Conservation (phyloP, 1,140 invertebrate genomes). For the Notospermus geniculatus region DNA sequence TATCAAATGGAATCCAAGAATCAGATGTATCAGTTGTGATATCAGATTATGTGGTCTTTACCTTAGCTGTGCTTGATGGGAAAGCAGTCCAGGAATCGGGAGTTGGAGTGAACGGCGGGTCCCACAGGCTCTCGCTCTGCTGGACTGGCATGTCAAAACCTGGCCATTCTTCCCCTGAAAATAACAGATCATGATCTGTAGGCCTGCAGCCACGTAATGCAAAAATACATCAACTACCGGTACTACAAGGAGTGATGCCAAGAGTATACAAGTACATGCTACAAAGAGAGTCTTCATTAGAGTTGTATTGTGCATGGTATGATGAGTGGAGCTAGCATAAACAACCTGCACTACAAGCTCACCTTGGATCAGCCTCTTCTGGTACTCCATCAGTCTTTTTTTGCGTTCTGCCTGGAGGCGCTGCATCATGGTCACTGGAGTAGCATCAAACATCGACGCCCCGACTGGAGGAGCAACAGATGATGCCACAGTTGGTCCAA, state of each 20-base stretch:
- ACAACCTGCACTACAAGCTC: constrained; percentile 23
- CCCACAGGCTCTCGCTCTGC: constrained; percentile 46
- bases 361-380: constrained; percentile 39
- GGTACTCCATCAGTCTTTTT: constrained; percentile 38
- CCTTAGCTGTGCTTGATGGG: not conserved
- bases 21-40: too few relatives aligned
- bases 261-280: too few relatives aligned
- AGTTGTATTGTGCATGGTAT: too few relatives aligned
- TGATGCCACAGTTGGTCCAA: not conserved
- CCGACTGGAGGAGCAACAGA: not conserved
- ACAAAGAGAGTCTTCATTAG: too few relatives aligned
- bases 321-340: too few relatives aligned
- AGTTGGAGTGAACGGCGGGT: constrained; percentile 17
- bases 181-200: too few relatives aligned
- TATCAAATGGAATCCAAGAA: not conserved
- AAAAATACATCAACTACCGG: too few relatives aligned
- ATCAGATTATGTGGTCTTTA: too few relatives aligned
- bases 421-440: constrained; percentile 49
- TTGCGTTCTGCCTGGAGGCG: constrained; percentile 42
- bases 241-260: too few relatives aligned
- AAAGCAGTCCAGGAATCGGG: not conserved
- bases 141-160: constrained; percentile 45
- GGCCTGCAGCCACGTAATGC: too few relatives aligned
- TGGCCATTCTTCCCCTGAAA: constrained; percentile 47
- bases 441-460: not conserved